These are phyloP conservation scores for Saccostrea cuccullata DNA, from an alignment of 1,140 invertebrate genomes.

Conservation along the genomic window DNA sequence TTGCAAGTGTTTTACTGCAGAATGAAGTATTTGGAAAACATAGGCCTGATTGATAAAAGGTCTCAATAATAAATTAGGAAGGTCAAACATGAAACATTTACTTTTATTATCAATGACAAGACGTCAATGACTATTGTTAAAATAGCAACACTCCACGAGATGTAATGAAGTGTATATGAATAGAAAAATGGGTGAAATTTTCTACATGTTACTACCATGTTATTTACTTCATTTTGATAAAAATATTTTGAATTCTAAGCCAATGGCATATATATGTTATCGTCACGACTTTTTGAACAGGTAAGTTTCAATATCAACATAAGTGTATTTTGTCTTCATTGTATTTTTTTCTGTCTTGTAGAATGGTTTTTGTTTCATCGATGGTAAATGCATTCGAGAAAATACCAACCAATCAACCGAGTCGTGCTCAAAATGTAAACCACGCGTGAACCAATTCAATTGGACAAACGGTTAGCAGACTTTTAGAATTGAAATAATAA, in stretches of 20 bases:
- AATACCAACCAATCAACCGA: background rate
- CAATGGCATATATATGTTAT: too few species aligned
- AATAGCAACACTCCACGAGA: too few species aligned
- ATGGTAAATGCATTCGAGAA: background rate
- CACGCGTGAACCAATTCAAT: background rate
- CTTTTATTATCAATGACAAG: background rate
- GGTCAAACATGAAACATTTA: background rate
- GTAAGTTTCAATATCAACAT: too few species aligned
- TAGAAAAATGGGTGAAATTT: background rate
- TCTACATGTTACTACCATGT: background rate
- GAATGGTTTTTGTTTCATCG: slow-evolving; percentile 3
- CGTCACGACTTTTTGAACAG: too few species aligned
- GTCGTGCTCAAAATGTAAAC: background rate
- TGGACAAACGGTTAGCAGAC: background rate
- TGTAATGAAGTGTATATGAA: too few species aligned
- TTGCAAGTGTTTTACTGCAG: too few species aligned
- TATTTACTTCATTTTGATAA: background rate
- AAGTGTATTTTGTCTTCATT: background rate
- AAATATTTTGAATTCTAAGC: background rate
- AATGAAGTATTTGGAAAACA: too few species aligned
- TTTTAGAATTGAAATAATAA: too few species aligned
- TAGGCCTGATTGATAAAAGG: background rate
- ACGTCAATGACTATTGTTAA: too few species aligned
- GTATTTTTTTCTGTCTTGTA: background rate
- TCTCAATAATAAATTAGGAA: background rate